Base-by-base conservation (phyloP, 1,140 invertebrate genomes). In the Ridgeia piscesae region DNA sequence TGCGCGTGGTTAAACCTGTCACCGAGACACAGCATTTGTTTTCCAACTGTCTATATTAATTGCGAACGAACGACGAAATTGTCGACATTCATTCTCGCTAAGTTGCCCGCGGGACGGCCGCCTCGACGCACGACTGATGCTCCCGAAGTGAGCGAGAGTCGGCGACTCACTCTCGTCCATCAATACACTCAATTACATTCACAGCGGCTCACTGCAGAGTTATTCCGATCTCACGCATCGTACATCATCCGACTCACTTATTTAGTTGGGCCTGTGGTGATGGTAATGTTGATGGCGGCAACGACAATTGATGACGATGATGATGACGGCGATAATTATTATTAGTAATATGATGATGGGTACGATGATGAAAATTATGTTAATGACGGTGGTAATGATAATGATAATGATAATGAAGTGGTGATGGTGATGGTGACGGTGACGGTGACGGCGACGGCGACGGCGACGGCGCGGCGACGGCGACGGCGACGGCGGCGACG, bases 181-280 rank as follows among this genome's bases (percentile, higher is more conserved):
- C 17, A 35, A 90, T 90, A 93, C n/a, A 93, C 27, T 27, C n/a
- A 92, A 92, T 27, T 92, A 92, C 17, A n/a, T 21, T 77, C 27
- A 42, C 42, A 4, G 58, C 58, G 11, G 58, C 58, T 27, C 2
- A 77, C 27, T 27, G 58, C 58, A 77, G 27, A 77, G 58, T 77
- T 77, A 77, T 77, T 77, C 17, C 58, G 58, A 77, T 77, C 58
- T 31, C 58, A 21, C 6, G 27, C 58, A 77, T 77, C 58, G 27
- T 77, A 4, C 8, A 6, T 77, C 58, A 17, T 77, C 58, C 58
- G 14, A 31, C 2, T 4, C 27, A 31, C 58, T 77, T 31, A 77
- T 77, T 31, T 77, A 77, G 14, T 17, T 21, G 48, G 21, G 8
- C 48, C 48, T 50, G 8, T 50, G 0, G 8, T 50, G n/a, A n/a